Conservation (phyloP, 2,888 invertebrate species). For the Globia sparganii region DNA sequence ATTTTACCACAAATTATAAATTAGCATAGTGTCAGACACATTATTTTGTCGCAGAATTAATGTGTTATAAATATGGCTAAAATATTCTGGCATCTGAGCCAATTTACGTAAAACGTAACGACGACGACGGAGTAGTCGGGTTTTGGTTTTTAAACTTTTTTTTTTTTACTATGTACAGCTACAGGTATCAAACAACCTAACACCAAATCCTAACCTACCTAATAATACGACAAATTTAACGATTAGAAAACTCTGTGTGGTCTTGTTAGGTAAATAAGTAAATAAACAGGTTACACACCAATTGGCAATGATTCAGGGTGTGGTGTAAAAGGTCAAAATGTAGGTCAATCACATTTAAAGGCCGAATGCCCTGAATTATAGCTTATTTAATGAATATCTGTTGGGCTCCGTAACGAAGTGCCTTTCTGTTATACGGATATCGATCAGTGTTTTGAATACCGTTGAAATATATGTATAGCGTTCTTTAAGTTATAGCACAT, state of each 20-base stretch:
- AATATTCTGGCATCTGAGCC: constrained; percentile 44
- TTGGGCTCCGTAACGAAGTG: constrained; percentile 45
- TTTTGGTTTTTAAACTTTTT: too few relatives aligned
- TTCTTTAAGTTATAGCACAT: background rate
- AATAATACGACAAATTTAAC: constrained; percentile 14
- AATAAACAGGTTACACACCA: constrained; percentile 47
- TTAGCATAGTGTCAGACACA: constrained; percentile 60
- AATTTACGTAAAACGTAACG: constrained; percentile 37
- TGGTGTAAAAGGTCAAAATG: constrained; percentile 77
- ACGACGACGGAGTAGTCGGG: too few relatives aligned
- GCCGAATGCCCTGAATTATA: constrained; percentile 68
- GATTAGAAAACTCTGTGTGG: constrained; percentile 23
- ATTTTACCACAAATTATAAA: constrained; percentile 58
- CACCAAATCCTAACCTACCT: too few relatives aligned
- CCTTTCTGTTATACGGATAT: constrained; percentile 33
- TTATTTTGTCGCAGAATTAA: constrained; percentile 48
- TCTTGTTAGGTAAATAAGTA: constrained; percentile 35
- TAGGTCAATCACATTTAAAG: constrained; percentile 74
- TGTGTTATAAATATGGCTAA: constrained; percentile 47
- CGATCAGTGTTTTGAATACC: constrained; percentile 7
- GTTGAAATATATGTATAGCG: background rate
- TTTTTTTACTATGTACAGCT: too few relatives aligned
- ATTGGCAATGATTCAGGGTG: constrained; percentile 67
- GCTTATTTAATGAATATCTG: constrained; percentile 51
- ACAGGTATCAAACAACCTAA: too few relatives aligned